phyloP scores from a whole-genome alignment of 2,888 invertebrate genomes.

The Anticlea derivata region DNA sequence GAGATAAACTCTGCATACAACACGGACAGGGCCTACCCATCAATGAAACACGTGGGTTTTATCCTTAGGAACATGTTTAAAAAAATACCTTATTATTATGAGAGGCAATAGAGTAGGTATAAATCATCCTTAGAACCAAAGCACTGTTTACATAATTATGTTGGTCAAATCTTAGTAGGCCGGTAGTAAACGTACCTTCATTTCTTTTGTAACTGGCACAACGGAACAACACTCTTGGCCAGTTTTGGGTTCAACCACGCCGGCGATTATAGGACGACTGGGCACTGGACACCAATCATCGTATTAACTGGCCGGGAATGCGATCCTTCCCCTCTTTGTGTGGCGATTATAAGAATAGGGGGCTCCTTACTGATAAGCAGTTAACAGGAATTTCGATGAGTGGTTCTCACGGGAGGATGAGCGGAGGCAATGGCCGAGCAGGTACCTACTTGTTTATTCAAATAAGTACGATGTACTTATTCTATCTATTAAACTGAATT shows the following conservation, averaged over 20 bases:
- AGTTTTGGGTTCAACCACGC: constrained; percentile 52
- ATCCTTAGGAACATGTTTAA: too few relatives aligned
- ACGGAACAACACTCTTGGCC: neutral
- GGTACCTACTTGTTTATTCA: too few relatives aligned
- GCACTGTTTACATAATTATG: neutral
- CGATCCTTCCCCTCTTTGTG: constrained; percentile 67
- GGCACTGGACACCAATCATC: constrained; percentile 56
- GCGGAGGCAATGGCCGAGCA: constrained; percentile 25
- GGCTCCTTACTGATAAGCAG: constrained; percentile 58
- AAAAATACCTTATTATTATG: too few relatives aligned
- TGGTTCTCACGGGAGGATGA: constrained; percentile 26
- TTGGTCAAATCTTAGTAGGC: too few relatives aligned
- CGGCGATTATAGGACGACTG: constrained; percentile 62
- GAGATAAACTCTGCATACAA: too few relatives aligned
- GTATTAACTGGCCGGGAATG: constrained; percentile 65
- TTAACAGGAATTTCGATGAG: constrained; percentile 49
- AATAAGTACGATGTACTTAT: too few relatives aligned
- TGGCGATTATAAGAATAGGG: constrained; percentile 64
- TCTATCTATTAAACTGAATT: too few relatives aligned
- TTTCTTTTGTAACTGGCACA: constrained; percentile 4
- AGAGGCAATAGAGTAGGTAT: too few relatives aligned
- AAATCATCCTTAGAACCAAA: too few relatives aligned
- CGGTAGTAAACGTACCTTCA: constrained; percentile 11
- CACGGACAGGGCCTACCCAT: too few relatives aligned
- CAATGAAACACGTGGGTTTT: too few relatives aligned